Base-by-base conservation (phyloP, 2,888 invertebrate genomes). In the Philhelius pedissequus region DNA sequence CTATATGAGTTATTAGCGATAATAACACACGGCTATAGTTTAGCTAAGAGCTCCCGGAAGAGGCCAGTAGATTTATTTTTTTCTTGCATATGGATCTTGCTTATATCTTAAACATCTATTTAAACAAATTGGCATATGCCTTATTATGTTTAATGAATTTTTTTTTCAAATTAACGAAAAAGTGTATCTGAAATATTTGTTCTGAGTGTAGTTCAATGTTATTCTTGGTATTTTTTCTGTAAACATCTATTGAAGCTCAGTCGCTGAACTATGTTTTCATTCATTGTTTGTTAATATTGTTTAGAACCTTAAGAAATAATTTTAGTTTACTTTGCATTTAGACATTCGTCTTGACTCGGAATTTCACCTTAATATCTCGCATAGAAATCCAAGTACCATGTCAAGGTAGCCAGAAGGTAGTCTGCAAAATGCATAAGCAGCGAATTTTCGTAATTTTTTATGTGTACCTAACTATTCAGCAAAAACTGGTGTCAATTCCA, bases 381-480 rank as follows among this genome's bases (percentile, higher is more conserved):
- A 27, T 25, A 27, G 40, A 43, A 62, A 66, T 35, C n/a, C 35
- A 30, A 71, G 40, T 20, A 71, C 43, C 22, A 52, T 52, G 45
- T 68, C 77, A 82, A 78, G 66, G 48, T 22, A 13, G 58, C 64
- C 78, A 62, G 45, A 48, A 60, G 35, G 13, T 60, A 6, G 15
- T 54, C 2, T 48, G 27, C n/a, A 43, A 58, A 81, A 52, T 76
- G 66, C 71, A 78, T 68, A 38, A 22, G 13, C 35, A 78, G 60
- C 58, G 22, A 18, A 83, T 52, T 64, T 22, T 25, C 6, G 9
- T 48, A n/a, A n/a, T 56, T 38, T 7, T 54, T 64, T 70, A 25
- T 40, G 60, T 30, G 22, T 32, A 50, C n/a, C 20, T 9, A 15
- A 35, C 25, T 5, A 50, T 25, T 75, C 32, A 58, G 64, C 48